phyloP scores from a whole-genome alignment of 1,140 invertebrate genomes.

The Scylla paramamosain region DNA sequence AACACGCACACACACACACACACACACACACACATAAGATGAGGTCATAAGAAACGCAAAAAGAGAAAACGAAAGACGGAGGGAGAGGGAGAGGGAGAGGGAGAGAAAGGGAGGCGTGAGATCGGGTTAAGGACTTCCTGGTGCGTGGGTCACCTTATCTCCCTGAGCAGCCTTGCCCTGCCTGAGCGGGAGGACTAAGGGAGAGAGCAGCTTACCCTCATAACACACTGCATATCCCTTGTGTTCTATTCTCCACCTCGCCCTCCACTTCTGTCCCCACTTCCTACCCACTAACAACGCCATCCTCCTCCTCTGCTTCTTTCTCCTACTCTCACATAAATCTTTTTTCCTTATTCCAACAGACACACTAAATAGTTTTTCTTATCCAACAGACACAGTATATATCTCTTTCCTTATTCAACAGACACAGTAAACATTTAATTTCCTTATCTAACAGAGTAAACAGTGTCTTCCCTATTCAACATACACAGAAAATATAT shows the following conservation, averaged over 20 bases:
- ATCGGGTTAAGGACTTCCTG: no score
- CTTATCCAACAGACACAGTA: no score
- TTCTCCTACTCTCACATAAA: not conserved
- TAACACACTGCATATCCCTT: not conserved
- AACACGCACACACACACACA: no score
- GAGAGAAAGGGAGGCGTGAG: conserved; percentile 37
- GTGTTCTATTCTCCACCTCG: not conserved
- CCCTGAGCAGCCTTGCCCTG: not conserved
- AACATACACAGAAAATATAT: not conserved
- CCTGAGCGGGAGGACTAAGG: not conserved
- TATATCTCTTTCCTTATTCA: not conserved
- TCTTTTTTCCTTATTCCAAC: not conserved
- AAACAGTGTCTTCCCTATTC: not conserved
- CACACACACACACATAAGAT: no score
- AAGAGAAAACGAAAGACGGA: conserved; percentile 49
- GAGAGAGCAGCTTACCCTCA: not conserved
- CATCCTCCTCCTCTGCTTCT: not conserved
- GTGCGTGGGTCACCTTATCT: not conserved
- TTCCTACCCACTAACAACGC: not conserved
- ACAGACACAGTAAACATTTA: not conserved
- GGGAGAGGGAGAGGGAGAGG: conserved; percentile 59
- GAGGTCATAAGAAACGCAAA: not conserved
- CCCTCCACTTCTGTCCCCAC: not conserved
- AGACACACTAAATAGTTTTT: not conserved
- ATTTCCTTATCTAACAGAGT: not conserved